Evolutionary conservation across 2,888 invertebrate genomes (phyloP), one percentile per base, ranked within the genome.

Genomic region (Criorhina ranunculi): DNA sequence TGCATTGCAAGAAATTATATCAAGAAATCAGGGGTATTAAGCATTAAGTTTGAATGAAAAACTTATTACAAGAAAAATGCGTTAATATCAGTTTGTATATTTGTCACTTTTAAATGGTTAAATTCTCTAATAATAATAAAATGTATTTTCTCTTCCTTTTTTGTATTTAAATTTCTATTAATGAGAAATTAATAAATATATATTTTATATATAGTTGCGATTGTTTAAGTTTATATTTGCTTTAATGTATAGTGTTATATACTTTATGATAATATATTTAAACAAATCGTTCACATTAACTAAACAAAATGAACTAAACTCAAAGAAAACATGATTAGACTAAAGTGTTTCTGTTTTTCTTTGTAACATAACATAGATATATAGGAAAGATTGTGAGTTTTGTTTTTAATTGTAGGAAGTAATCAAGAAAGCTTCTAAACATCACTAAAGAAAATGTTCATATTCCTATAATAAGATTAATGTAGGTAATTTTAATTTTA

Each of bases 231-330:
- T 49, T 80, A 78, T 79, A 77, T 86, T 42, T 79, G 44, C 42
- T 78, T 76, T 75, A 86, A 87, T 86, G 87, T 87, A 87, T 70
- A 75, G 42, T 51, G 59, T 83, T 57, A 66, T 72, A 77, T 80
- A 59, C 12, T 67, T 77, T 55, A 15, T 53, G 57, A 76, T 62
- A 31, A 31, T 51, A 55, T 62, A 49, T 46, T 51, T 24, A 57
- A 44, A 66, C 9, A 49, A 51, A 59, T 37, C 17, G 29, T 53
- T 42, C 31, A 42, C 37, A 75, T 69, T 57, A 75, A 73, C 55
- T 70, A 53, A 78, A 83, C 29, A 59, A 75, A 82, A 76, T 59
- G 46, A 85, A 75, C 55, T 12, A 67, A 75, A 79, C 11, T 35
- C 15, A 64, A 40, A 62, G 33, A 57, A 75, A 64, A 70, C 67